A percentile compares a stretch with the other conserved stretches of the same genome.
Evolutionary conservation across 2,797 vertebrate species (phyloP).

Genomic region (Novumbra hubbsi): DNA sequence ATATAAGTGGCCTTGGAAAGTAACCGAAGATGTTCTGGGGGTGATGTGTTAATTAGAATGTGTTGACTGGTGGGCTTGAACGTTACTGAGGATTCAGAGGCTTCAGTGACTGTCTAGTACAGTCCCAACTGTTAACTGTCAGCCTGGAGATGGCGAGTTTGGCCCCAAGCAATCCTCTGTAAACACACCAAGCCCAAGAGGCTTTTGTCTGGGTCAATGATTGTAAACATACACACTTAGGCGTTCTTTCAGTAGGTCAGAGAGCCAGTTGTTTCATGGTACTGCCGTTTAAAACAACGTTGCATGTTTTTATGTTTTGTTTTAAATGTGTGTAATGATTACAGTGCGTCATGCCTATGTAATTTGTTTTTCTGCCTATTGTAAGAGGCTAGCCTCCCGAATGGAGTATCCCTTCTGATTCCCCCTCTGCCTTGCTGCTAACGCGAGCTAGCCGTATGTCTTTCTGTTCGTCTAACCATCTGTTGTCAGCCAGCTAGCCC

Average conservation of each 20-base stretch:
- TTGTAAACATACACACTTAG: slow-evolving; percentile 53
- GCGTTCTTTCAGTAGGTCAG: slow-evolving; percentile 56
- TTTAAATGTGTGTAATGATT: slow-evolving; percentile 52
- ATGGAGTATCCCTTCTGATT: slow-evolving; percentile 56
- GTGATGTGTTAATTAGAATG: slow-evolving; percentile 1
- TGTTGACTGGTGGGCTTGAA: neutral
- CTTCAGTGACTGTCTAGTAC: slow-evolving; percentile 37
- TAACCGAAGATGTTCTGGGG: slow-evolving; percentile 50
- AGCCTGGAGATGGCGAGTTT: slow-evolving; percentile 32
- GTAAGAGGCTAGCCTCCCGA: slow-evolving; percentile 58
- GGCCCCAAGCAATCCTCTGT: slow-evolving; percentile 48
- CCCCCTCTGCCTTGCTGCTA: slow-evolving; percentile 74
- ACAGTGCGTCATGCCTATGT: slow-evolving; percentile 38
- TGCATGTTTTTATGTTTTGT: slow-evolving; percentile 26
- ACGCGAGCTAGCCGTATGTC: slow-evolving; percentile 54
- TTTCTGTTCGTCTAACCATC: slow-evolving; percentile 36
- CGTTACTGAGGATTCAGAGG: slow-evolving; percentile 19
- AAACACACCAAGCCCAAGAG: slow-evolving; percentile 50
- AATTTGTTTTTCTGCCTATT: slow-evolving; percentile 61
- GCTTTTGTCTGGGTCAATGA: slow-evolving; percentile 62
- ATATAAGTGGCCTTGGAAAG: slow-evolving; percentile 67
- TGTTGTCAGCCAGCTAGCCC: slow-evolving; percentile 42
- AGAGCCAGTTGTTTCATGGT: slow-evolving; percentile 55
- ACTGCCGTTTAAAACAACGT: slow-evolving; percentile 46
- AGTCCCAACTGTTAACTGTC: slow-evolving; percentile 7